These are phyloP conservation scores for Eustalomyia histrio DNA, from an alignment of 2,888 invertebrate species.

Conservation along the genomic window DNA sequence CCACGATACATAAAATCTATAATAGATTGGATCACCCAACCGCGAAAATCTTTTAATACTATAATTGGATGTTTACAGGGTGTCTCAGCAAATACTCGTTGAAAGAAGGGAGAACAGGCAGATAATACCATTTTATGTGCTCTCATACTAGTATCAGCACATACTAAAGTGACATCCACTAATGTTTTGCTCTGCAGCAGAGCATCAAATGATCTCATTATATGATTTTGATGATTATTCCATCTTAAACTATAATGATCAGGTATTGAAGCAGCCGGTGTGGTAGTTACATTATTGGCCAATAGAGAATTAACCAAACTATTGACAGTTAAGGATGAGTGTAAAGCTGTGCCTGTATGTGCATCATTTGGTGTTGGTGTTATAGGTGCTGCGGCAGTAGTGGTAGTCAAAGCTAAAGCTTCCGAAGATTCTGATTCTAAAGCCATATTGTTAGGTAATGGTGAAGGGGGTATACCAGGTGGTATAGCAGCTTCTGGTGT, in stretches of 20 bases:
- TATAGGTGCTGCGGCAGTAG: constrained; percentile 73
- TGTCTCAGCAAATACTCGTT: constrained; percentile 92
- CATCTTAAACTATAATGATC: constrained; percentile 95
- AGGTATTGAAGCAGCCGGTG: constrained; percentile 80
- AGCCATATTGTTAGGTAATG: constrained; percentile 72
- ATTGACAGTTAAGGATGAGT: constrained; percentile 35
- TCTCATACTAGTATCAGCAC: constrained; percentile 90
- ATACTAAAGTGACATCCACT: constrained; percentile 94
- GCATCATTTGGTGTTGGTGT: constrained; percentile 44
- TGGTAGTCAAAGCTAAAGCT: constrained; percentile 67
- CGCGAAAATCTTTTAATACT: constrained; percentile 92
- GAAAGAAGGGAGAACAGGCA: constrained; percentile 93
- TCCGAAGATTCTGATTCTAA: constrained; percentile 57
- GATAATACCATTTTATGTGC: constrained; percentile 96
- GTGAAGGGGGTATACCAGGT: constrained; percentile 71
- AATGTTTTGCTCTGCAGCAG: constrained; percentile 91
- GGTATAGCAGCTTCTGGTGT: constrained; percentile 67
- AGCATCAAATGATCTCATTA: constrained; percentile 93
- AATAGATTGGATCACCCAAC: constrained; percentile 93
- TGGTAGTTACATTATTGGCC: constrained; percentile 58
- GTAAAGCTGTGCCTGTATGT: constrained; percentile 38
- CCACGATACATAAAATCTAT: constrained; percentile 97
- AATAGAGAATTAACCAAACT: constrained; percentile 62
- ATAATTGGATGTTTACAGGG: constrained; percentile 97
- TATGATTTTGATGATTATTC: constrained; percentile 95